Evolutionary conservation across 2,797 vertebrate genomes (phyloP), one percentile per base, ranked within the genome.

Genomic region (Philypnodon macrostomus): DNA sequence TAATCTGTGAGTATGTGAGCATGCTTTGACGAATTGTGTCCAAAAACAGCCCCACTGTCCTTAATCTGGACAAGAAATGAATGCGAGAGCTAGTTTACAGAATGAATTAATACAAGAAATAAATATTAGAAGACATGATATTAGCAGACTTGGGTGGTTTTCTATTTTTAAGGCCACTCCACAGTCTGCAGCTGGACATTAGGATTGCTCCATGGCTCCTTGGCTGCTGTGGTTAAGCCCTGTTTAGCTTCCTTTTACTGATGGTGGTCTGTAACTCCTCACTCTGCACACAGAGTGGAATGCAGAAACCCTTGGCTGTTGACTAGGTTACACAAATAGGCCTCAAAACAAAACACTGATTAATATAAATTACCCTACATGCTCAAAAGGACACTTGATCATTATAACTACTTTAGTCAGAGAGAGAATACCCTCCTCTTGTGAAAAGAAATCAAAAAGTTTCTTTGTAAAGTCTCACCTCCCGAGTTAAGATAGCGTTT

Each of bases 401-500:
- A n/a, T n/a, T n/a, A n/a, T n/a, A n/a, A n/a, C n/a, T n/a, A n/a
- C n/a, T n/a, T n/a, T n/a, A n/a, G n/a, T n/a, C n/a, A n/a, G n/a
- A n/a, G n/a, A n/a, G n/a, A n/a, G n/a, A n/a, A n/a, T n/a, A n/a
- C n/a, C n/a, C n/a, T n/a, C n/a, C n/a, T n/a, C n/a, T n/a, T n/a
- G n/a, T n/a, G n/a, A n/a, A n/a, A n/a, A n/a, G n/a, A n/a, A n/a
- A 38, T 6, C 6, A 23, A 6, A 9, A 23, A 19, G 10, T n/a
- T 1, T 3, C 23, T 27, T 37, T 49, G 30, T 16, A 50, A 7
- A 9, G 47, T 81, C 91, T 71, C 76, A 94, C 97, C 97, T 94
- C 96, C 97, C 17, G 97, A 95, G 85, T 95, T 97, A 75, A 99
- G 92, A 84, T 91, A 99, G 66, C 93, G 91, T 71, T 96, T 99